These are phyloP conservation scores for Anas platyrhynchos DNA, from an alignment of 2,113 vertebrate species.

Conservation along the genomic window DNA sequence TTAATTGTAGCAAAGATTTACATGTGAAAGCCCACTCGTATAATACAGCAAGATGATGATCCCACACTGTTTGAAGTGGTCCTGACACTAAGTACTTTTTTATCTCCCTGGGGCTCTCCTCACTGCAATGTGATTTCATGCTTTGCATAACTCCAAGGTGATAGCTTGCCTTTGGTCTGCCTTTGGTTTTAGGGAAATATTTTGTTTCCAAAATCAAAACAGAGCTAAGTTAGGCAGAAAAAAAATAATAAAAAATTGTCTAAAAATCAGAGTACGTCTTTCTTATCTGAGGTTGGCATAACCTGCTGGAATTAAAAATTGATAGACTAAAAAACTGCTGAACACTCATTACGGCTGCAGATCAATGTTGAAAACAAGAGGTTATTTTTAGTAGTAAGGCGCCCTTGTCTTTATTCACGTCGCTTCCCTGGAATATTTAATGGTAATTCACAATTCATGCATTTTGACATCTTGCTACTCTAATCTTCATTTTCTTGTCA, in stretches of 20 bases:
- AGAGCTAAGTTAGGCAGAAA: neutral
- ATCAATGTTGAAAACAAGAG: slow-evolving; percentile 15
- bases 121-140: neutral
- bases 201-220: neutral
- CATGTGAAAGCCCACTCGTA: neutral
- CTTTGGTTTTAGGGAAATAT: neutral
- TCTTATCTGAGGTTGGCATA: neutral
- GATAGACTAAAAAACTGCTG: neutral
- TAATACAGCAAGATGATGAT: neutral
- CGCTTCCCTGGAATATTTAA: slow-evolving; percentile 39
- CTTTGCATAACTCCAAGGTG: slow-evolving; percentile 14
- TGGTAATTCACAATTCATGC: neutral
- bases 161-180: slow-evolving; percentile 4
- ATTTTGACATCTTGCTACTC: slow-evolving; percentile 36
- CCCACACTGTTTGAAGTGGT: neutral
- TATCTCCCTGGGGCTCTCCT: neutral
- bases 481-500: slow-evolving; percentile 30
- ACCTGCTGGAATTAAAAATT: slow-evolving; percentile 1
- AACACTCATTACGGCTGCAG: slow-evolving; percentile 11
- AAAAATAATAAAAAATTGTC: neutral
- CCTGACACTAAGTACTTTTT: neutral
- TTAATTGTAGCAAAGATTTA: neutral
- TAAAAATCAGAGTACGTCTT: slow-evolving; percentile 8
- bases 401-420: slow-evolving; percentile 20
- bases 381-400: slow-evolving; percentile 50